Conservation (phyloP, 1,140 invertebrate genomes). For the Mylabris phalerata region DNA sequence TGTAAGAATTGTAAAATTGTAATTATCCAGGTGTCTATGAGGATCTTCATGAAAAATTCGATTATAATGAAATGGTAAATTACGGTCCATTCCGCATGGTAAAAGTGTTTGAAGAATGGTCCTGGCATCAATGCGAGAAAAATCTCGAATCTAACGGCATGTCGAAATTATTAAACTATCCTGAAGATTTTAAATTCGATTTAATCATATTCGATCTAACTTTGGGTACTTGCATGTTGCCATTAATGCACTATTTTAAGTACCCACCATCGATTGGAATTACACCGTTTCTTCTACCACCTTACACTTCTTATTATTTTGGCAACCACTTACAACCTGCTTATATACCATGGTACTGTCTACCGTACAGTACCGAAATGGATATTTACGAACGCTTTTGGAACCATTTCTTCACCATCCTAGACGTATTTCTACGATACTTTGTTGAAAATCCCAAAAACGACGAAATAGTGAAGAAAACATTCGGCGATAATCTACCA, state of each 20-base stretch:
- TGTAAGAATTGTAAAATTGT: too few species aligned
- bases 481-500: conserved; percentile 9
- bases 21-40: background rate
- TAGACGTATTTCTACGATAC: background rate
- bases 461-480: background rate
- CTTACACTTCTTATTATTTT: conserved; percentile 6
- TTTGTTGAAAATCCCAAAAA: background rate
- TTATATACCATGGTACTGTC: conserved; percentile 1
- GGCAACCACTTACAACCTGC: conserved; percentile 2
- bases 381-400: conserved; percentile 1
- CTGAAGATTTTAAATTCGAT: conserved; percentile 29
- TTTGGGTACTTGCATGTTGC: conserved; percentile 21
- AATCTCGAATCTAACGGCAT: conserved; percentile 1
- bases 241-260: conserved; percentile 5
- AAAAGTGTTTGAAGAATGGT: background rate
- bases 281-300: conserved; percentile 5
- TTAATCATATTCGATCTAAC: conserved; percentile 30
- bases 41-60: background rate
- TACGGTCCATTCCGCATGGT: background rate
- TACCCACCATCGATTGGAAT: conserved; percentile 4
- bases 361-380: conserved; percentile 4
- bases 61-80: background rate
- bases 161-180: conserved; percentile 18
- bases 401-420: background rate
- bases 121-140: background rate